These are phyloP conservation scores for Alouatta palliata DNA, from an alignment of 2,113 vertebrate species.

Conservation along the genomic window DNA sequence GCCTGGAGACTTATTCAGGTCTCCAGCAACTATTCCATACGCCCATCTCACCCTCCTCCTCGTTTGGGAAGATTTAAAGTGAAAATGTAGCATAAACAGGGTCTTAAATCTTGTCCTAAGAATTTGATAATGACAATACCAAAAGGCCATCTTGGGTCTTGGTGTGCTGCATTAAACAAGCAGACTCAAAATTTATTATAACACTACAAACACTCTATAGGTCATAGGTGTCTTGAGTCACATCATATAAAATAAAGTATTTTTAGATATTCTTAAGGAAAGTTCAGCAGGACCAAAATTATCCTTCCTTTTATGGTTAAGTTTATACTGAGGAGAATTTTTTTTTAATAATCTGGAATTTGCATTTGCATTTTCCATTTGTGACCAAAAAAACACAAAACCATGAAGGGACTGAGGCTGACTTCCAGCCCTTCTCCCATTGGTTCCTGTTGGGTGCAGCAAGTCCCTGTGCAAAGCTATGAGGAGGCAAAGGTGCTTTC, in stretches of 20 bases:
- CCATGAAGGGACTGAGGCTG: slow-evolving; percentile 33
- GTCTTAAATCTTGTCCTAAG: slow-evolving; percentile 73
- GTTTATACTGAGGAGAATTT: slow-evolving; percentile 42
- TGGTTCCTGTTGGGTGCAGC: background rate
- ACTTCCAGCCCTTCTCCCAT: background rate
- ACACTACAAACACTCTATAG: slow-evolving; percentile 65
- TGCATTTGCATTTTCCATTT: slow-evolving; percentile 68
- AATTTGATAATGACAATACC: slow-evolving; percentile 74
- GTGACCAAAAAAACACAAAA: slow-evolving; percentile 61
- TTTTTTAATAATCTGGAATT: slow-evolving; percentile 66
- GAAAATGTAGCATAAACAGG: slow-evolving; percentile 60
- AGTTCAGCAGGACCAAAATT: slow-evolving; percentile 75
- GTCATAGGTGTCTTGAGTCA: slow-evolving; percentile 74
- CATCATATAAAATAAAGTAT: slow-evolving; percentile 77
- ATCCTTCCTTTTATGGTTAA: slow-evolving; percentile 72
- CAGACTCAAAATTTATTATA: slow-evolving; percentile 75
- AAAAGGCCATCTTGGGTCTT: slow-evolving; percentile 61
- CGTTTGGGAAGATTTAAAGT: slow-evolving; percentile 60
- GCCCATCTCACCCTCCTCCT: slow-evolving; percentile 26
- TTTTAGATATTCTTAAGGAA: slow-evolving; percentile 82
- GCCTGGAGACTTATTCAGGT: slow-evolving; percentile 62
- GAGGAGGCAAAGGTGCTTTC: background rate
- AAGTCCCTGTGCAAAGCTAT: background rate
- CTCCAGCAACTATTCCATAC: slow-evolving; percentile 56
- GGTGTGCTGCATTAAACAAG: slow-evolving; percentile 52